Evolutionary conservation across 2,888 invertebrate genomes (phyloP), one percentile per base, ranked within the genome.

Genomic region (Lasioglossum vierecki): DNA sequence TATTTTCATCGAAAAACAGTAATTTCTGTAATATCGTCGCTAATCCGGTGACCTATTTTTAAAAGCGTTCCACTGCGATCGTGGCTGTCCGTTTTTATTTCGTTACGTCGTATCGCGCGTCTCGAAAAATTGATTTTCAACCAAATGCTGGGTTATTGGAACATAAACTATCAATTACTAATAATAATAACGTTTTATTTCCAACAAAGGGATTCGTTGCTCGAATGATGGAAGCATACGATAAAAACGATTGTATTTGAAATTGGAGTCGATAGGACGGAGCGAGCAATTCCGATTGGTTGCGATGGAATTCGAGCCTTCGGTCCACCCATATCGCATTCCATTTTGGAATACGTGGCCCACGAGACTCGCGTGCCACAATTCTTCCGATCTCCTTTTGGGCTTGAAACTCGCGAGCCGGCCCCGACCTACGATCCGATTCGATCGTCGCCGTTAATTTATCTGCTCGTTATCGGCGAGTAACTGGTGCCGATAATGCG

Each of bases 401-500:
- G 30, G 26, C 26, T 15, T 2, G 60, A 13, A 60, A 15, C 60
- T 2, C 26, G 60, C 60, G 60, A 30, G 60, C 26, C 26, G 22
- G 26, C 15, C 13, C 60, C 60, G 60, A 60, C 60, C 26, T n/a
- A 1, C 22, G 46, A 5, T n/a, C 2, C 22, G 46, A 18, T 39
- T 15, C 18, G 44, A 63, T 63, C 60, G 76, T 63, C 30, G 18
- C 8, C 63, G 46, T 63, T 76, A 76, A 76, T 66, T 76, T 46
- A 76, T 66, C 44, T 63, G 46, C 76, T 76, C 63, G 76, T 76
- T 76, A 76, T 76, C 76, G 75, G 3, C 60, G 63, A 66, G 46
- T 46, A 76, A 60, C 30, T 44, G 76, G 41, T 63, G 60, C 46
- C 76, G 44, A 35, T 76, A 76, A 76, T n/a, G 76, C 63, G 30